Evolutionary conservation across 37 sponge, comb jelly and placozoan species (phyloP), one percentile per base, ranked within the genome.

Genomic region (Aphrocallistes beatrix): DNA sequence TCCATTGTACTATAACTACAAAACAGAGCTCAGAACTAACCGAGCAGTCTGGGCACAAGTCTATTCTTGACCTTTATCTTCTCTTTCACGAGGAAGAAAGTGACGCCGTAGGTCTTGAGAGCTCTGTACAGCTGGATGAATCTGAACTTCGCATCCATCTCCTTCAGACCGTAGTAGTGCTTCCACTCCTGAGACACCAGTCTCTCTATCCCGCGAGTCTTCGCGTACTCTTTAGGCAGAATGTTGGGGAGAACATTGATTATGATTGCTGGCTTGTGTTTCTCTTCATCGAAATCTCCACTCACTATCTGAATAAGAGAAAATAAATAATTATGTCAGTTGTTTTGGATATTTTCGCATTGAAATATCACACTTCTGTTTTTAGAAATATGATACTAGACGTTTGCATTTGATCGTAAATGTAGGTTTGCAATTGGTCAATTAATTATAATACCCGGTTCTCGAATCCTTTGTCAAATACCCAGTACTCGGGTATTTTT

Each of bases 11-110:
- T n/a, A n/a, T n/a, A n/a, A n/a, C n/a, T n/a, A n/a, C n/a, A n/a
- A n/a, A n/a, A n/a, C n/a, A n/a, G n/a, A n/a, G n/a, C n/a, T n/a
- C n/a, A n/a, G n/a, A n/a, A 60, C 75, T 60, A 32, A 60, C 75
- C 96, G 0, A 96, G 89, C 30, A 96, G 90, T 23, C 94, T 93
- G 16, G 96, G 99, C 0, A 95, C 96, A 13, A 95, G 89, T 82
- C 88, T 89, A 83, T 95, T 95, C 51, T 93, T 91, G 39, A 94
- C 99, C 30, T 92, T 88, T 93, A 99, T 94, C 90, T 92, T 95
- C 86, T 96, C 99, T 93, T 99, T 95, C 23, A 99, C 99, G 1
- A 95, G 90, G 89, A 99, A 99, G 93, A 95, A 99, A 36, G 96
- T 99, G 36, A 93, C 96, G 23, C 99, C 99, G 42, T 99, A 99